Evolutionary conservation across 2,797 vertebrate species (phyloP).

Genomic region (Scomberomorus guttatus): DNA sequence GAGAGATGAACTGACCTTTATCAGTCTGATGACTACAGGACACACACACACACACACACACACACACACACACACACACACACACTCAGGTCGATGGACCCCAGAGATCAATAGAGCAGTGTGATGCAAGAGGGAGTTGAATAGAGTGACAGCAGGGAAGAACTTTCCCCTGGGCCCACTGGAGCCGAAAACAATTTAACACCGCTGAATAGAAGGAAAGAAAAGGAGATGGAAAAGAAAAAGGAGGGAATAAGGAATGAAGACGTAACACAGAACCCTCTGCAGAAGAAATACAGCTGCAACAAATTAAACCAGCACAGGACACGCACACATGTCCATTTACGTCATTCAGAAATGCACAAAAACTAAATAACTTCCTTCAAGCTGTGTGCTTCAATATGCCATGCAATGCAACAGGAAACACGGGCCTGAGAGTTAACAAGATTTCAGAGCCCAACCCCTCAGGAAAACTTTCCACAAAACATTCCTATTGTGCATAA

Average conservation of each 20-base stretch:
- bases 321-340: slow-evolving; percentile 11
- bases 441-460: slow-evolving; percentile 41
- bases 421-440: slow-evolving; percentile 48
- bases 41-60: slow-evolving; percentile 31
- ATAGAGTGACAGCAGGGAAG: slow-evolving; percentile 63
- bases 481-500: slow-evolving; percentile 34
- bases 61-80: slow-evolving; percentile 34
- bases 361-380: slow-evolving; percentile 51
- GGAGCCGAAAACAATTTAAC: slow-evolving; percentile 65
- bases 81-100: slow-evolving; percentile 56
- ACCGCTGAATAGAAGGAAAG: slow-evolving; percentile 30
- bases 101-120: slow-evolving; percentile 70
- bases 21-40: slow-evolving; percentile 56
- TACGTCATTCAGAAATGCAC: slow-evolving; percentile 31
- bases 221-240: slow-evolving; percentile 25
- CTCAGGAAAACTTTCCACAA: slow-evolving; percentile 18
- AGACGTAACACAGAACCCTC: background rate
- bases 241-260: slow-evolving; percentile 19
- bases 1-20: slow-evolving; percentile 74
- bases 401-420: slow-evolving; percentile 38
- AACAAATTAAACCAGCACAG: slow-evolving; percentile 29
- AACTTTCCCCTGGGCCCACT: slow-evolving; percentile 49
- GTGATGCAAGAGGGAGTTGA: slow-evolving; percentile 55
- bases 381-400: slow-evolving; percentile 39
- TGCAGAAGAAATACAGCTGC: slow-evolving; percentile 32